These are phyloP conservation scores for Pangasius macronema DNA, from an alignment of 2,797 vertebrate species.

Conservation along the genomic window DNA sequence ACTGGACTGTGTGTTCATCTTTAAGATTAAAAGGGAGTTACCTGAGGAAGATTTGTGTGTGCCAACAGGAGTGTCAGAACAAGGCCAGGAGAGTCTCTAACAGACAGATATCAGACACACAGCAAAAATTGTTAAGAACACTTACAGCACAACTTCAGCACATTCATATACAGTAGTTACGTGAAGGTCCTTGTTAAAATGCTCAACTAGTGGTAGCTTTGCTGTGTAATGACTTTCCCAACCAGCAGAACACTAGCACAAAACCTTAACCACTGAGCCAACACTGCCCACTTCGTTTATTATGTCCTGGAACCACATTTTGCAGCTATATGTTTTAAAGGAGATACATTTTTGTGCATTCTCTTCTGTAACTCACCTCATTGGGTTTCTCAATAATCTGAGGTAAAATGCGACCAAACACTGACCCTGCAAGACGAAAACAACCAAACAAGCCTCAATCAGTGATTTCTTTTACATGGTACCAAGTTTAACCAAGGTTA, in stretches of 20 bases:
- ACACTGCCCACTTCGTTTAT: not conserved
- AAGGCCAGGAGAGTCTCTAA: constrained; percentile 16
- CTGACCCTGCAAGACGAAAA: not conserved
- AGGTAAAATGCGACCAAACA: not conserved
- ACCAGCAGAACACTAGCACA: not conserved
- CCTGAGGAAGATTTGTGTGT: constrained; percentile 11
- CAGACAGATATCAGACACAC: not conserved
- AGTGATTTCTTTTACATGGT: not conserved
- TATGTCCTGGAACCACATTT: not conserved
- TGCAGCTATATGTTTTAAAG: not conserved
- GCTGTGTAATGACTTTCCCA: not conserved
- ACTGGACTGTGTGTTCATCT: not conserved
- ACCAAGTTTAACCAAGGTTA: not conserved
- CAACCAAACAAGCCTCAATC: not conserved
- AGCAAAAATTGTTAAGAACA: not conserved
- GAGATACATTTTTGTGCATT: not conserved
- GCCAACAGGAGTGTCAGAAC: not conserved
- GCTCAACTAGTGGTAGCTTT: not conserved
- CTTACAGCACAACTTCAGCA: not conserved
- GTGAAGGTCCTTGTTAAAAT: not conserved
- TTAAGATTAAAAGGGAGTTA: constrained; percentile 7
- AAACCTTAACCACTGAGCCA: no score
- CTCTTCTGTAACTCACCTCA: constrained; percentile 15
- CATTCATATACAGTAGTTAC: not conserved
- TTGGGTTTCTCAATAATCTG: not conserved